phyloP scores from a whole-genome alignment of 2,888 invertebrate species.

The Epiblema foenella region DNA sequence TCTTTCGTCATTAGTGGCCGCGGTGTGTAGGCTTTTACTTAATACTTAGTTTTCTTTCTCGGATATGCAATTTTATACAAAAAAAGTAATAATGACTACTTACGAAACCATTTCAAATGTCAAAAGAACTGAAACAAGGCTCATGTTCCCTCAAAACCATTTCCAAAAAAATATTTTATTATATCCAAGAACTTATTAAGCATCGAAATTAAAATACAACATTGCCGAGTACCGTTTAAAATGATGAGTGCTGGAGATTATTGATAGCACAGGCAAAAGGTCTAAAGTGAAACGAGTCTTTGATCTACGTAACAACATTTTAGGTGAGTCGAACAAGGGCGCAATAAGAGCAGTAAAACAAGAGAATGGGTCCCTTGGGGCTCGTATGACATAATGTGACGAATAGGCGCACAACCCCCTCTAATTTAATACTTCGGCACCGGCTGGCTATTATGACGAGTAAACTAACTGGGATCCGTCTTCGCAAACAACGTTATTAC shows the following conservation, averaged over 20 bases:
- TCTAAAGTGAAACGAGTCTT: conserved; percentile 1
- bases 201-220: conserved; percentile 39
- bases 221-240: conserved; percentile 32
- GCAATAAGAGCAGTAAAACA: conserved; percentile 52
- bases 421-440: conserved; percentile 57
- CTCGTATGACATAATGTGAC: conserved; percentile 62
- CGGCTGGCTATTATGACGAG: conserved; percentile 30
- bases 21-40: background rate
- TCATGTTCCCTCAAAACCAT: conserved; percentile 12
- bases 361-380: conserved; percentile 60
- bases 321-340: conserved; percentile 27
- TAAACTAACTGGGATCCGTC: conserved; percentile 37
- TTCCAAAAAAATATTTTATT: conserved; percentile 31
- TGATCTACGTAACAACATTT: conserved; percentile 35
- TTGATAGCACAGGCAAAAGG: conserved; percentile 9
- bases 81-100: background rate
- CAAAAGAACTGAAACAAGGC: conserved; percentile 16
- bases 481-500: conserved; percentile 41
- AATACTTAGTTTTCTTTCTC: background rate
- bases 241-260: conserved; percentile 34
- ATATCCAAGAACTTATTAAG: conserved; percentile 36
- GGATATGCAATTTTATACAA: background rate
- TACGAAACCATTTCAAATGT: conserved; percentile 21
- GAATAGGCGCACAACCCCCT: conserved; percentile 58
- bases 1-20: background rate